phyloP scores from a whole-genome alignment of 2,797 vertebrate genomes.

The Brachyrhaphis roseni region DNA sequence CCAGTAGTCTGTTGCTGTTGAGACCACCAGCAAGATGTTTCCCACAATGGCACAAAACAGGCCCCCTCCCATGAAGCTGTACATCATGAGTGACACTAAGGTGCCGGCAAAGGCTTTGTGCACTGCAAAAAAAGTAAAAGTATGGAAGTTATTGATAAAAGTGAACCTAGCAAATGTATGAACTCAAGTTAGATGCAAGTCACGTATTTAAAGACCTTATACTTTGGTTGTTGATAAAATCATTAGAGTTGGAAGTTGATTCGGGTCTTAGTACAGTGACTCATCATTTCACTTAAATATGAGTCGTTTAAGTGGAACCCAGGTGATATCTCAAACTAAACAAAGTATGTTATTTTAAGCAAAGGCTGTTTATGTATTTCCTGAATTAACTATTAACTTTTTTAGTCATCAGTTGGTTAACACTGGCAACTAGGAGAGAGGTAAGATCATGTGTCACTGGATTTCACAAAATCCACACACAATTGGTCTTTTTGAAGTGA shows the following conservation, averaged over 20 bases:
- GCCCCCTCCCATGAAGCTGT: conserved; percentile 92
- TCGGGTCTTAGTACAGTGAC: background rate
- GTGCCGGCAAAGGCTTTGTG: conserved; percentile 42
- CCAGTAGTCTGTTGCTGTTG: conserved; percentile 91
- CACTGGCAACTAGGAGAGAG: background rate
- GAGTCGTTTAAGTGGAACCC: background rate
- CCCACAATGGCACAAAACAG: conserved; percentile 91
- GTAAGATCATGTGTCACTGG: background rate
- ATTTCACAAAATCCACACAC: background rate
- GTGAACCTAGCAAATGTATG: background rate
- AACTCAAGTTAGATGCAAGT: background rate
- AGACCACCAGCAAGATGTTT: conserved; percentile 89
- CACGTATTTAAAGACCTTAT: background rate
- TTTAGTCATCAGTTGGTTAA: background rate
- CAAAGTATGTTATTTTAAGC: background rate
- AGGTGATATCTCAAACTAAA: background rate
- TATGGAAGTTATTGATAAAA: conserved; percentile 11
- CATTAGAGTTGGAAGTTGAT: background rate
- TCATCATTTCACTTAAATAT: background rate
- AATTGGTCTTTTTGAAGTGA: background rate
- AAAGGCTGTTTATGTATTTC: background rate
- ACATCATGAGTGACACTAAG: conserved; percentile 81
- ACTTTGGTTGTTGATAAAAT: background rate
- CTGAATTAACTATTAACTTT: background rate
- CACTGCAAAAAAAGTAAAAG: conserved; percentile 43